Evolutionary conservation across 2,888 invertebrate species (phyloP), one percentile per base, ranked within the genome.

Genomic region (Cantharis flavilabris): DNA sequence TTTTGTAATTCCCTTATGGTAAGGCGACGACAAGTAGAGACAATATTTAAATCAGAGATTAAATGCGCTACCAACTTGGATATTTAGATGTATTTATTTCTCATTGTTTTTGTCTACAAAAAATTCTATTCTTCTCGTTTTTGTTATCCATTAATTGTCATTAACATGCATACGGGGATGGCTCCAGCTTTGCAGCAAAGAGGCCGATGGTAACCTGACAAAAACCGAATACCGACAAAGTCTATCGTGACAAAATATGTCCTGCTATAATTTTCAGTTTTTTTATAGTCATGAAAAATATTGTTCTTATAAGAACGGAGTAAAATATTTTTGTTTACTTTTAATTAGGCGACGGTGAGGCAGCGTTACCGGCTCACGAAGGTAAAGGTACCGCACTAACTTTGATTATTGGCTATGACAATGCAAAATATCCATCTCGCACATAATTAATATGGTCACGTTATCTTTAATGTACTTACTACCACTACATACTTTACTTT

Each of bases 21-120:
- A 76, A 79, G 77, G 75, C 76, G 77, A 76, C 77, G 76, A 79
- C 77, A 79, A 79, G 79, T 79, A 77, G 79, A 79, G 78, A 76
- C 75, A 78, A 80, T 78, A 81, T 80, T 80, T 80, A 81, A 81
- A 80, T 80, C 78, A 33, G 75, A 77, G 79, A 77, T 79, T 77
- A 79, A 79, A 79, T 73, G 77, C 77, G 76, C 83, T 81, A 82
- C 82, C 82, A 80, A 81, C 81, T 81, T 80, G 83, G 84, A 84
- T 85, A 84, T 85, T 85, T 84, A 84, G 84, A 85, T 83, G 83
- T 85, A 84, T 85, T 85, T 85, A 85, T 85, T 81, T 84, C 83
- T 83, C 84, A 85, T 85, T 85, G 85, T 84, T 84, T 84, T 83
- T 84, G 84, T 82, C 83, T 83, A 82, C 80, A 81, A 83, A 83